Base-by-base conservation (phyloP, 2,797 vertebrate genomes). In the Trachurus trachurus region DNA sequence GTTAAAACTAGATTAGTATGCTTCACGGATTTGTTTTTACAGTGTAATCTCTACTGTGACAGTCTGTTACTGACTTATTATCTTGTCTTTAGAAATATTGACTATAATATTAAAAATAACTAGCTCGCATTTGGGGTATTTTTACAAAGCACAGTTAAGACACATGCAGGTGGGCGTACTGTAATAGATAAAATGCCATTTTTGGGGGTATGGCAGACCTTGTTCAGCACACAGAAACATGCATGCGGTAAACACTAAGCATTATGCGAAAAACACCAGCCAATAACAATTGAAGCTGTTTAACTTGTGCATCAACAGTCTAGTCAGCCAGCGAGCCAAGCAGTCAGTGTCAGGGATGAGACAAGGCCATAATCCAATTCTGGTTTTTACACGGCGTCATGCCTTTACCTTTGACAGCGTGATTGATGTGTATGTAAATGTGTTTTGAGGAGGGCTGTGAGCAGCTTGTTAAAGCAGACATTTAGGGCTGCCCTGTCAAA, bases 391-490 rank as follows among this genome's bases (percentile, higher is more conserved):
- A 94, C 83, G 74, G 89, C 86, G 64, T 93, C 93, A 92, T 93
- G 93, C 90, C 88, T 93, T 92, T 93, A 89, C 90, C 86, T 93
- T 90, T 91, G 92, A 94, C 93, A 94, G 90, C 22, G 56, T 94
- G 93, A 94, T 93, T 93, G 93, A 94, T 94, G 93, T 89, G 84
- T 93, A 94, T 94, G 93, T 91, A 94, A 94, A 94, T 94, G 91
- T 90, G 84, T 91, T 94, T 90, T 93, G 93, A 94, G 91, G 88
- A 92, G 90, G 83, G 84, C 87, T 93, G 92, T 93, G 92, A 93
- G 92, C 84, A 87, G 93, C 91, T 94, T 92, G 91, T 93, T 94
- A 94, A 92, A 93, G 91, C 89, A 92, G 92, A 92, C 92, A 88
- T 94, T 92, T 92, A 92, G 86, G 75, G 78, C 89, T 77, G 84